Percentiles rank a stretch among this genome's conserved stretches.
Conservation (phyloP, 2,113 vertebrate genomes). For the Thomomys bottae region DNA sequence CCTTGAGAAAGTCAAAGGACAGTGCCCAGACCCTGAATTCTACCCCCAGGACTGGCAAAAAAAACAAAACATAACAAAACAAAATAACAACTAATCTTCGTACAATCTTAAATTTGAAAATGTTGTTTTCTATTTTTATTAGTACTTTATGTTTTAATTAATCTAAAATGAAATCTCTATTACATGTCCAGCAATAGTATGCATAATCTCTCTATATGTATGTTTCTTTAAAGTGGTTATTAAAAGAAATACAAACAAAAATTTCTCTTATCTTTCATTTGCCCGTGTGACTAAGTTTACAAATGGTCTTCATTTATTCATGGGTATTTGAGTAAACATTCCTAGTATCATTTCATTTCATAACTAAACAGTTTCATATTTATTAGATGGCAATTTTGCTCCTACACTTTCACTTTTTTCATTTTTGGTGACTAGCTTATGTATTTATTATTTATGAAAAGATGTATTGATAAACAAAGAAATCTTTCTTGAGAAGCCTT, state of each 20-base stretch:
- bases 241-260: background rate
- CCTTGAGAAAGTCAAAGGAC: no score
- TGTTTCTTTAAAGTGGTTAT: background rate
- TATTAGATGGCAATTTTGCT: background rate
- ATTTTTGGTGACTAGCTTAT: no score
- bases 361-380: background rate
- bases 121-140: background rate
- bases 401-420: no score
- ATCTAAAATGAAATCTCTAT: background rate
- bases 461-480: background rate
- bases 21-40: no score
- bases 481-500: background rate
- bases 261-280: background rate
- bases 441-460: background rate
- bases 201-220: background rate
- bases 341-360: background rate
- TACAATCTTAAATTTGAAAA: no score
- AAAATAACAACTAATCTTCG: no score
- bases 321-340: background rate
- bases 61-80: no score
- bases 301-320: background rate
- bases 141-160: background rate
- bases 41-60: no score
- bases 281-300: background rate
- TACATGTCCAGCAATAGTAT: background rate